Evolutionary conservation across 2,888 invertebrate species (phyloP), one percentile per base, ranked within the genome.

Genomic region (Odontothrips loti): DNA sequence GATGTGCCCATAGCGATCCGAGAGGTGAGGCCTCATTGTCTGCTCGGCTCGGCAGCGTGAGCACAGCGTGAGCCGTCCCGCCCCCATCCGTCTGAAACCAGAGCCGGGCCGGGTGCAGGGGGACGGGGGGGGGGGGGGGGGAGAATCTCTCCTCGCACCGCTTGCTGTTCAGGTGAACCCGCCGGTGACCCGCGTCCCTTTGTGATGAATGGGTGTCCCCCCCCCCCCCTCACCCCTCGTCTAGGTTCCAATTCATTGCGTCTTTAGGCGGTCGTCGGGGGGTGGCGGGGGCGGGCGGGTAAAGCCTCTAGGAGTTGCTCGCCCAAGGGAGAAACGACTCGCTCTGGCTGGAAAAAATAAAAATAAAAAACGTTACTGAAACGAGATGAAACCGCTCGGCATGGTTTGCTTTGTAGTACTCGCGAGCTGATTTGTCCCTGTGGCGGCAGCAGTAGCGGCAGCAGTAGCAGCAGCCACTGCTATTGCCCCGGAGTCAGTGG

Each of bases 181-280:
- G 27, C 68, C 27, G 9, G 68, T 75, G 68, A 75, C 68, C 68
- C 68, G 68, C 68, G 68, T 75, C 68, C 34, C 27, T 27, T 27
- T 75, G 68, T 75, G 68, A 75, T 75, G 68, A 75, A 75, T 75
- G 68, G 68, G 68, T 75, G 68, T 27, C 12, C 27, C 68, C 68
- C 8, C 68, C 68, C 68, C 27, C 68, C 12, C 27, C 68, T 27
- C 68, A 23, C 1, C 27, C 68, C 9, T 12, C 58, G 11, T 15
- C 58, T 58, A 10, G 12, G 68, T 23, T 75, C 68, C 68, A 75
- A 27, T 75, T 75, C 68, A 75, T 75, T 75, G 68, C 68, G 23
- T 75, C 68, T 75, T n/a, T 4, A 58, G 58, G 58, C 58, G 23
- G 23, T n/a, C 23, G 23, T 12, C 23, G 27, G 68, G 68, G 6